These are phyloP conservation scores for Lacanobia oleracea DNA, from an alignment of 2,888 invertebrate species.

Conservation along the genomic window DNA sequence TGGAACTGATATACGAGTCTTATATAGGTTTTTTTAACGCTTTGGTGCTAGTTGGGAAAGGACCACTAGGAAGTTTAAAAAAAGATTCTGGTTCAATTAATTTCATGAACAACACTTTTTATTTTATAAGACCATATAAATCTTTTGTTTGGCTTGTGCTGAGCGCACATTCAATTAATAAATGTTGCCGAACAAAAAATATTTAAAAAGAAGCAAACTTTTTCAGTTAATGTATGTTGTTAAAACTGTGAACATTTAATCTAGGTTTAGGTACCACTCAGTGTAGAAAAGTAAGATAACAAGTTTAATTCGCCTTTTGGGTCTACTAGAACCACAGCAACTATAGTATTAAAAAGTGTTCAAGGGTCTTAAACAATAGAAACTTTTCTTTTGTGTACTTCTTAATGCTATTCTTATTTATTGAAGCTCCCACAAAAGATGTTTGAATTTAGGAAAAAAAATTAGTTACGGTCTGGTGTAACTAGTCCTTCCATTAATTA, in stretches of 20 bases:
- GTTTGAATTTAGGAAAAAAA: background rate
- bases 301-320: constrained; percentile 24
- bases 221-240: constrained; percentile 24
- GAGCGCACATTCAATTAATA: constrained; percentile 17
- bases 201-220: constrained; percentile 28
- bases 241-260: constrained; percentile 25
- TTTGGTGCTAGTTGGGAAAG: too few relatives aligned
- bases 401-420: constrained; percentile 16
- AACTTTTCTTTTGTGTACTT: constrained; percentile 11
- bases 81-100: too few relatives aligned
- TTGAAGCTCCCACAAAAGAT: background rate
- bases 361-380: constrained; percentile 12
- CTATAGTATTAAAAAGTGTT: background rate
- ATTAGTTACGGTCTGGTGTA: background rate
- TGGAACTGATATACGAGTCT: too few relatives aligned
- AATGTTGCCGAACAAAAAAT: constrained; percentile 8
- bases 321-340: constrained; percentile 11
- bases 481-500: background rate
- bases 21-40: too few relatives aligned
- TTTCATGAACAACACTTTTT: too few relatives aligned
- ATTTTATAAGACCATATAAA: too few relatives aligned
- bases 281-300: constrained; percentile 7
- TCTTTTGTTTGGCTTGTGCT: background rate
- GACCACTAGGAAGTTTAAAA: too few relatives aligned
- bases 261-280: constrained; percentile 1